Conservation (phyloP, 2,888 invertebrate genomes). For the Smittia aterrima region DNA sequence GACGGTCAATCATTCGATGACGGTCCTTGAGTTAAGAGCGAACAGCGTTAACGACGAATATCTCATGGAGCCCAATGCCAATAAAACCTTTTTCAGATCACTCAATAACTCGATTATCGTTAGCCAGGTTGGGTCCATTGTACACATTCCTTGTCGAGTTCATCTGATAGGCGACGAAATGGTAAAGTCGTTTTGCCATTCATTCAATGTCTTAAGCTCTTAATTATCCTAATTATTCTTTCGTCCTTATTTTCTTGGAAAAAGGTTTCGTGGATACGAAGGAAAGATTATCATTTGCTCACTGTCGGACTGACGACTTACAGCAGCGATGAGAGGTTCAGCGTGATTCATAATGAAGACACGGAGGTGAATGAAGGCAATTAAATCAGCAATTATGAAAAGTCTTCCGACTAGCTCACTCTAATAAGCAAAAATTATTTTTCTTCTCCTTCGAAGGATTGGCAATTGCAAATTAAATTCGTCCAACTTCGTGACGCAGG, state of each 20-base stretch:
- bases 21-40: neutral
- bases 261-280: neutral
- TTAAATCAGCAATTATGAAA: neutral
- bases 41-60: slow-evolving; percentile 19
- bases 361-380: neutral
- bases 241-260: neutral
- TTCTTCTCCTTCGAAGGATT: slow-evolving; percentile 7
- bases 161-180: slow-evolving; percentile 14
- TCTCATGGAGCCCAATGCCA: neutral
- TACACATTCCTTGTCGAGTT: slow-evolving; percentile 1
- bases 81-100: slow-evolving; percentile 22
- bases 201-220: no score
- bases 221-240: neutral
- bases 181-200: no score
- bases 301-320: neutral
- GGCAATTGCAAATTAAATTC: neutral
- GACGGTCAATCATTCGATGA: neutral
- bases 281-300: neutral
- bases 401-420: no score
- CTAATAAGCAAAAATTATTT: no score
- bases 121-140: slow-evolving; percentile 13
- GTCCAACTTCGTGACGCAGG: neutral
- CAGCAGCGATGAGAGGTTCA: neutral
- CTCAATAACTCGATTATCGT: slow-evolving; percentile 10
- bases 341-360: neutral